Evolutionary conservation across 2,797 vertebrate genomes (phyloP), one percentile per base, ranked within the genome.

Genomic region (Lacerta viridis): DNA sequence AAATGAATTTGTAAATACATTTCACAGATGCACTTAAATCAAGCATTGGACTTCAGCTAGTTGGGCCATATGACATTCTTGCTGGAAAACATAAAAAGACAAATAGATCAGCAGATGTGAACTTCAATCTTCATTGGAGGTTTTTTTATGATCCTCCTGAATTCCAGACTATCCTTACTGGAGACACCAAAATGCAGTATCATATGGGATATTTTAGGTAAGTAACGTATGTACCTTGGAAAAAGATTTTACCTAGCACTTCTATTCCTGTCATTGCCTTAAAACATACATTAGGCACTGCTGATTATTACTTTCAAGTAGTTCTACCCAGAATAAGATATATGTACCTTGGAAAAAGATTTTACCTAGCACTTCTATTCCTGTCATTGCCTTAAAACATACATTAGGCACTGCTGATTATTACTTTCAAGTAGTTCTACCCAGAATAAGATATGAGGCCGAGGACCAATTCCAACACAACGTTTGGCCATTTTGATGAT

Each of bases 131-230:
- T 94, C 99, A 99, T 89, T 99, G 99, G 98, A 97, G 99, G 90
- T 98, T 98, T 96, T 99, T 98, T 93, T 99, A 99, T 71, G 99
- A 99, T 95, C 99, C 99, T 2, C 99, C 99, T 6, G 99, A 99
- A 96, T 98, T 99, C 93, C 99, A 99, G 96, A 99, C 99, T 66
- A 95, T 99, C 86, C 96, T 99, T 89, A 93, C 93, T 39, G 98
- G 98, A 20, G 97, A 97, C 87, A 94, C 93, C 85, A 98, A 97
- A 94, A 98, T 94, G 83, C 97, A 98, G 39, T 98, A 98, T 94
- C 99, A 99, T 95, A 97, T 99, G 94, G 99, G 99, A 29, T 99
- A 99, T 96, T 99, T 98, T 98, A 99, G 99, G 99, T 99, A 97
- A 80, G 86, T 46, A 82, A 10, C 15, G n/a, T 2, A 80, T 64